Evolutionary conservation across 2,888 invertebrate genomes (phyloP).

Genomic region (Apocheima hispidaria): DNA sequence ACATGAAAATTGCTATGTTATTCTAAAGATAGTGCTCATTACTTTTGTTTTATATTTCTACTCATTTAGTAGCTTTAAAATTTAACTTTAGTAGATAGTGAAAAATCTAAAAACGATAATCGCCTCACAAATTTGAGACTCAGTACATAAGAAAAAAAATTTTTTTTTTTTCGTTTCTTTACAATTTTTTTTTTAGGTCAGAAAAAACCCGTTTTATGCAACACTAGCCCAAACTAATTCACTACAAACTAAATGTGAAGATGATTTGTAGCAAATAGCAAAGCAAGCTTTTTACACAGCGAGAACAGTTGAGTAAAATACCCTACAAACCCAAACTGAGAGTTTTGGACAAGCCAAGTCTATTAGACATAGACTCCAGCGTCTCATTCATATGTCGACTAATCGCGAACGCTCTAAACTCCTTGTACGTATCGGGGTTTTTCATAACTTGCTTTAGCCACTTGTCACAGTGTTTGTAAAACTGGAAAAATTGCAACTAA

Average conservation of each 20-base stretch:
- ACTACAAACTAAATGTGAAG: neutral
- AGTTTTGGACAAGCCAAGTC: conserved; percentile 85
- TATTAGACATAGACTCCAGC: conserved; percentile 85
- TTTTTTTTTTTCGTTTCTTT: too few species aligned
- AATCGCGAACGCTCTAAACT: conserved; percentile 83
- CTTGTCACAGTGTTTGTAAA: conserved; percentile 91
- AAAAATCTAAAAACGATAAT: too few species aligned
- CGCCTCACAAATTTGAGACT: too few species aligned
- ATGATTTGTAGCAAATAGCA: conserved; percentile 61
- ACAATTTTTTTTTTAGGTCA: too few species aligned
- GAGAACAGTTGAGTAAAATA: conserved; percentile 35
- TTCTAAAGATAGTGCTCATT: too few species aligned
- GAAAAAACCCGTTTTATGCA: neutral
- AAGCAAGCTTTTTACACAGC: conserved; percentile 62
- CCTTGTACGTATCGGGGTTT: conserved; percentile 87
- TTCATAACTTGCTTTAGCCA: conserved; percentile 90
- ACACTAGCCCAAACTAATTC: neutral
- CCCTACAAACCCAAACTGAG: conserved; percentile 82
- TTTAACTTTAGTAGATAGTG: too few species aligned
- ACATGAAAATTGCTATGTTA: too few species aligned
- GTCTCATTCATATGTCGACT: conserved; percentile 85
- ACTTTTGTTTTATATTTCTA: too few species aligned
- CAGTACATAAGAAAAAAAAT: too few species aligned
- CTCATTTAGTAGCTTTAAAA: too few species aligned
- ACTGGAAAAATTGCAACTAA: conserved; percentile 86